Percentiles rank a stretch among this genome's conserved stretches.
Conservation (phyloP, 2,113 vertebrate species). For the Urocolius indicus region DNA sequence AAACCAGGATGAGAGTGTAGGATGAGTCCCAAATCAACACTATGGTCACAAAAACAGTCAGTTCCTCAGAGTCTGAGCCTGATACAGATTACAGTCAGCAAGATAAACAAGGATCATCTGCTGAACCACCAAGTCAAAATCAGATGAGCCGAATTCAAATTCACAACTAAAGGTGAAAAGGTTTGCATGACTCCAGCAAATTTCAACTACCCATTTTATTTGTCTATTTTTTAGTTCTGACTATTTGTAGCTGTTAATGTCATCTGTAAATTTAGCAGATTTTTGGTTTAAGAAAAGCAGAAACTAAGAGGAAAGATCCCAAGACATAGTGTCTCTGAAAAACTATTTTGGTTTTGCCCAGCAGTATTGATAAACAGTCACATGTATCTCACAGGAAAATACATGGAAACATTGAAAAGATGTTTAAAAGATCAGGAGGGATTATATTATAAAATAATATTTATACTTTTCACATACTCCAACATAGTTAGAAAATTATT, state of each 20-base stretch:
- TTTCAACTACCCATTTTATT: background rate
- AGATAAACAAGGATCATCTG: background rate
- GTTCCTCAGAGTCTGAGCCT: background rate
- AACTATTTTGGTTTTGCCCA: conserved; percentile 8
- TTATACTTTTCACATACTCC: conserved; percentile 72
- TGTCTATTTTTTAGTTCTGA: conserved; percentile 36
- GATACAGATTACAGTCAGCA: background rate
- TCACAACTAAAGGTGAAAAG: conserved; percentile 21
- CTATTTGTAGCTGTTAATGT: background rate
- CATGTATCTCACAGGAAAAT: conserved; percentile 46
- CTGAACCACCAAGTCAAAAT: conserved; percentile 27
- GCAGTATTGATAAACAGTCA: background rate
- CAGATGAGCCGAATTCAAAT: conserved; percentile 48
- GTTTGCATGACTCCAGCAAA: background rate
- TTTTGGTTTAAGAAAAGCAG: background rate
- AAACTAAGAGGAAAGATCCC: background rate
- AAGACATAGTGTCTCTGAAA: background rate
- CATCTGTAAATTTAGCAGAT: background rate
- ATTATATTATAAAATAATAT: conserved; percentile 77
- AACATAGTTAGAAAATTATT: conserved; percentile 72
- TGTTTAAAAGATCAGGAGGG: conserved; percentile 73
- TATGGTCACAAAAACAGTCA: background rate
- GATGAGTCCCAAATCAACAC: background rate
- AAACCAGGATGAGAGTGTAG: background rate
- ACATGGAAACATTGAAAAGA: conserved; percentile 62